Base-by-base conservation (phyloP, 2,797 vertebrate genomes). In the Manis crassicaudata region DNA sequence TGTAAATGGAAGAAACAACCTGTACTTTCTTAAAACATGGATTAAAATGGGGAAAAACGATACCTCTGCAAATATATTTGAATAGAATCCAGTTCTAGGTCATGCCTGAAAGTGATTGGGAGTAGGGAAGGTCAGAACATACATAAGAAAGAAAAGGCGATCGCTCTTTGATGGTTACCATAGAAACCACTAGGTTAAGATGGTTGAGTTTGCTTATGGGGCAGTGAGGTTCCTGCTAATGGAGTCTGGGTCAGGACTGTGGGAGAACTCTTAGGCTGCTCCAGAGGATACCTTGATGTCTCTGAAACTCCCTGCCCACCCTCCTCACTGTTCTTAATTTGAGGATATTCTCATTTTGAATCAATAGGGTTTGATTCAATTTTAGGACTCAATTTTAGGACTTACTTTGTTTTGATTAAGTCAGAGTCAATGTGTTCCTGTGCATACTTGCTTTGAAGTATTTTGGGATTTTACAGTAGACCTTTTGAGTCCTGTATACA, bases 181-280 rank as follows among this genome's bases (percentile, higher is more conserved):
- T 52, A 89, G 95, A 95, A 85, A 96, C 88, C 54, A 63, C 62
- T 60, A 20, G 9, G 88, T 88, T 84, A 32, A 65, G 63, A 43
- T 20, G 25, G 29, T 25, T 75, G 95, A 43, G 75, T 81, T 82
- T 92, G 87, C 43, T 92, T 50, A 43, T 4, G 56, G 85, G 73
- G 21, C 52, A 77, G n/a, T 21, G 13, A 63, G 54, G 20, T 84
- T 70, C 52, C 85, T 68, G 40, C 46, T 70, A 80, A 73, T 80
- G 68, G 68, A 83, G 52, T 73, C n/a, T 40, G 20, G 68, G 54
- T 90, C 87, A 86, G 68, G 92, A 46, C 40, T 46, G 32, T 6
- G 27, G 80, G 89, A 90, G n/a, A 93, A 54, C 43, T 65, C 35
- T 60, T 23, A 56, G 46, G 35, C 70, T 40, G 35, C 29, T 29